Evolutionary conservation across 92 coral and sea anemone genomes (phyloP), one percentile per base, ranked within the genome.

Genomic region (Pocillopora grandis): DNA sequence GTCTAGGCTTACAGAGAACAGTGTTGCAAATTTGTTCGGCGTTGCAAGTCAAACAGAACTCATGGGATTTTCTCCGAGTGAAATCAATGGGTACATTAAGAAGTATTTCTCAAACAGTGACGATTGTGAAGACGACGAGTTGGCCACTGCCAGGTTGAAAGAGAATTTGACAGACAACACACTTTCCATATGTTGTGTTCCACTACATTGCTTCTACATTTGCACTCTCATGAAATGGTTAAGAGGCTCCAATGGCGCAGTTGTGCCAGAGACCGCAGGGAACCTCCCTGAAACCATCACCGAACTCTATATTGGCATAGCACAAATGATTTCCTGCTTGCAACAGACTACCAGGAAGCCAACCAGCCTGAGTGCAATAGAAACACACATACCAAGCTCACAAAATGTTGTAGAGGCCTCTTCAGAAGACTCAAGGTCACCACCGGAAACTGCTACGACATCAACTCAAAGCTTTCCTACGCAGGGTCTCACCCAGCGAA

Each of bases 101-200:
- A 65, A 16, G 12, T 65, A 64, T 79, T 79, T 65, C 49, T 19
- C 64, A 20, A 74, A 19, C 52, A 42, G 52, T n/a, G 73, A 48
- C 36, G 55, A 58, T 35, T 36, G 36, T 12, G 68, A 20, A 14
- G 48, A 49, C 20, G 83, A 64, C 57, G 83, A 79, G 20, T 49
- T 65, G 17, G 62, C 55, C n/a, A 55, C 61, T 17, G 13, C 15
- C 36, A 15, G 7, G 68, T 59, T 76, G 68, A 16, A 18, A 36
- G 73, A 79, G 37, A 20, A 36, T 36, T 64, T 79, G 10, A 64
- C 83, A 65, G 83, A 79, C 48, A 64, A 66, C 11, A 64, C 73
- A 49, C 73, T 65, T 79, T 79, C 83, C 73, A 9, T 81, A n/a
- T 81, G 85, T 12, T 57, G 66, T 56, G 69, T 81, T 21, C 85